phyloP scores from a whole-genome alignment of 2,113 vertebrate genomes.

The Rostratula benghalensis region DNA sequence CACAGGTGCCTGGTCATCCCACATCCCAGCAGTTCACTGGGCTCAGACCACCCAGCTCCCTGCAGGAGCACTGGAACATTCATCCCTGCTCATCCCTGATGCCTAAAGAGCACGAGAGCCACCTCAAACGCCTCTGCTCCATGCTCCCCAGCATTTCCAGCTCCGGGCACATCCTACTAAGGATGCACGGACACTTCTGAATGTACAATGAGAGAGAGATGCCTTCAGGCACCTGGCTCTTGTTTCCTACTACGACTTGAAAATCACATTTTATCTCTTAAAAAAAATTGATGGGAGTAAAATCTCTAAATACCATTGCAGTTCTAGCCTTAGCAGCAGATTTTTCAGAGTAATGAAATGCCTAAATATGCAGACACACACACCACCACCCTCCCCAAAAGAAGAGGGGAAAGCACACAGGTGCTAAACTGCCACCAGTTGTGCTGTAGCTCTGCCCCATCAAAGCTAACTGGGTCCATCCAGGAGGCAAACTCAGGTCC shows the following conservation, averaged over 20 bases:
- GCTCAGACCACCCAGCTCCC: background rate
- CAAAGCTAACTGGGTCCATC: background rate
- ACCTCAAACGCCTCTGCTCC: background rate
- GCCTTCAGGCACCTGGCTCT: background rate
- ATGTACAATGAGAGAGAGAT: rapidly evolving
- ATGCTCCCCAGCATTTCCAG: background rate
- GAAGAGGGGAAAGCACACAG: background rate
- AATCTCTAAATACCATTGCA: background rate
- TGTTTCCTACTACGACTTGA: background rate
- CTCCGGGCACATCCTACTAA: background rate
- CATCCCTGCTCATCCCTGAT: background rate
- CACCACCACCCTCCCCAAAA: too few species aligned
- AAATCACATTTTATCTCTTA: background rate
- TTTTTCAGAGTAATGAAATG: background rate
- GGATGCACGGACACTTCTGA: rapidly evolving
- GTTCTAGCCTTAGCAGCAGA: background rate
- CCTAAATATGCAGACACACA: background rate
- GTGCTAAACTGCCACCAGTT: background rate
- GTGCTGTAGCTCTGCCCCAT: background rate
- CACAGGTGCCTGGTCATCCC: background rate
- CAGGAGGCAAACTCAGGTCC: background rate
- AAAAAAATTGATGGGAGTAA: background rate
- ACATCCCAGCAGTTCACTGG: rapidly evolving
- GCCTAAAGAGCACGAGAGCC: rapidly evolving
- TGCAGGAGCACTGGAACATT: rapidly evolving